Evolutionary conservation across 2,888 invertebrate species (phyloP), one percentile per base, ranked within the genome.

Genomic region (Xanthorhoe spadicearia): DNA sequence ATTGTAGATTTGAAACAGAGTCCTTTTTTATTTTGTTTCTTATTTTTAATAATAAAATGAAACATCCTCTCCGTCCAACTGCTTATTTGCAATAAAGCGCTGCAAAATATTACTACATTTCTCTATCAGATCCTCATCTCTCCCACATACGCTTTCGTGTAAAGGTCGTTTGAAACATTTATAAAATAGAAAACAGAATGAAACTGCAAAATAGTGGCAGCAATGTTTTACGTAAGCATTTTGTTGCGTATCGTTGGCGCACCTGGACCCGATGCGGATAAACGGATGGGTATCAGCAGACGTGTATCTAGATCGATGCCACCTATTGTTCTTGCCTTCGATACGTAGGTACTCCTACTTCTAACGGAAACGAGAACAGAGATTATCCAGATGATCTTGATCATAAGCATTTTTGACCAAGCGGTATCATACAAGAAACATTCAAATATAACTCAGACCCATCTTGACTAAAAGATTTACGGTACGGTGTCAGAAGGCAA

Each of bases 231-330:
- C 54, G 52, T 60, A 60, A 60, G 59, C 48, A 18, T 63, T 48
- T n/a, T 28, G 43, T 50, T 64, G 35, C 57, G 56, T 61, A 64
- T 57, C 50, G 68, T 64, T 71, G 66, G 61, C 72, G 60, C 82
- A 82, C 77, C 79, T 82, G 83, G 68, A 73, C 64, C 70, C 73
- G 51, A 23, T 76, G 75, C 74, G 74, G 74, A 64, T 68, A 68
- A 70, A 64, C 66, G 68, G 66, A 71, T 17, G 5, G 9, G 35
- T 10, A 43, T 32, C 19, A 17, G 32, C 60, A 17, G 48, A 15
- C 15, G 15, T 48, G 56, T 54, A 53, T 58, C 64, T 61, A 54
- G 60, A 61, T 57, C 60, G 38, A 49, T 52, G 49, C 46, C 28
- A 49, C 23, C 28, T 43, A 51, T 54, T 59, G 50, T 54, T 53